Evolutionary conservation across 2,888 invertebrate species (phyloP), one percentile per base, ranked within the genome.

Genomic region (Lithophane socia): DNA sequence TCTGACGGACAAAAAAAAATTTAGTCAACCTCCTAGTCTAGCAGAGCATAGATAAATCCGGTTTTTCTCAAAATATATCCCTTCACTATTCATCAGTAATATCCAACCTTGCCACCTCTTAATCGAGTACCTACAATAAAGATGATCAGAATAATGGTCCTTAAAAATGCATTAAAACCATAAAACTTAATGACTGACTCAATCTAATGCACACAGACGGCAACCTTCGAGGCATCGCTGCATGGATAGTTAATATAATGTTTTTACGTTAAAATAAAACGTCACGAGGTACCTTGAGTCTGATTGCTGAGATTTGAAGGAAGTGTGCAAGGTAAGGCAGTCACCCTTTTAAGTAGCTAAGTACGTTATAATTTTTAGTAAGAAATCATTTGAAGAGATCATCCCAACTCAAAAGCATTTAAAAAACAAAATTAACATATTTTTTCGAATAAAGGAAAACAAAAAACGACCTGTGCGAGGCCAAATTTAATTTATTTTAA

Each of bases 301-400:
- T 54, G 65, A 80, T 80, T 79, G 80, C 75, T 75, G 0, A 42
- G 61, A 73, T 58, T 49, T 52, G 37, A 52, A 82, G 86, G 83
- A 86, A 77, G 74, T 67, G 8, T 10, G 47, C 77, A 71, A 86
- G 77, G 83, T 74, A 42, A 74, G 24, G 9, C 37, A 54, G 10
- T 63, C 24, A 49, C 75, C 84, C 69, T 78, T 80, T 72, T 21
- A 37, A 29, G 29, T 29, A 29, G 29, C 29, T 29, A 29, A 29
- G 44, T 18, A 16, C 3, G 8, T 24, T 42, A 52, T 52, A 2
- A 37, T 37, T 37, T 9, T 3, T 8, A 16, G 13, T 21, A 21
- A 54, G 21, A 37, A 37, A 47, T 47, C 13, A 47, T 47, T 47
- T 0, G 0, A 16, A 16, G 13, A 13, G 47, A 47, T 47, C 13